Conservation (phyloP, 64 coral and sea anemone genomes). For the Montipora capricornis region DNA sequence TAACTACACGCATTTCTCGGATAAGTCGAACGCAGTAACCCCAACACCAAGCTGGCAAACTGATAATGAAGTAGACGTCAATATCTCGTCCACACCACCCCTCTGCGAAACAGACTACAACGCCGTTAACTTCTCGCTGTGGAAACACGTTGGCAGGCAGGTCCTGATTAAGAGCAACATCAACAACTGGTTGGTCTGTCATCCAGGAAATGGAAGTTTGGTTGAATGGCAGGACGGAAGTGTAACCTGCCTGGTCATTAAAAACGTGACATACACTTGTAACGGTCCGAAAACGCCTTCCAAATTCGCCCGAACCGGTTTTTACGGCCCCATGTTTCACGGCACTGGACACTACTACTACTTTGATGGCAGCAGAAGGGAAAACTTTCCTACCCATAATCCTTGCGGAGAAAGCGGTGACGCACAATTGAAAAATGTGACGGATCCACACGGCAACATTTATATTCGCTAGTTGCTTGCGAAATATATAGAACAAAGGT, state of each 20-base stretch:
- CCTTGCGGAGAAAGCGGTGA: neutral
- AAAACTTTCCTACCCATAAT: slow-evolving; percentile 18
- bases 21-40: slow-evolving; percentile 1
- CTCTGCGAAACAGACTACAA: slow-evolving; percentile 67
- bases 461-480: too few relatives aligned
- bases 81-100: slow-evolving; percentile 3
- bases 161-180: slow-evolving; percentile 73
- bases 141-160: slow-evolving; percentile 65
- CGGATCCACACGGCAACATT: neutral
- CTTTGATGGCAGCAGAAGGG: neutral
- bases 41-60: slow-evolving; percentile 27
- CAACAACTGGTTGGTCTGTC: slow-evolving; percentile 77
- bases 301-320: neutral
- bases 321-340: neutral
- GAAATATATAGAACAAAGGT: too few relatives aligned
- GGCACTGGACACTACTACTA: neutral
- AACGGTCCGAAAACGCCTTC: neutral
- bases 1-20: neutral
- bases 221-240: slow-evolving; percentile 59
- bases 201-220: slow-evolving; percentile 60
- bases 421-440: neutral
- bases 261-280: slow-evolving; percentile 4
- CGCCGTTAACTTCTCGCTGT: slow-evolving; percentile 65
- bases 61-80: neutral
- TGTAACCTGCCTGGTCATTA: slow-evolving; percentile 40